A percentile compares a stretch with the other conserved stretches of the same genome.
Evolutionary conservation across 2,888 invertebrate genomes (phyloP).

Genomic region (Netelia virgata): DNA sequence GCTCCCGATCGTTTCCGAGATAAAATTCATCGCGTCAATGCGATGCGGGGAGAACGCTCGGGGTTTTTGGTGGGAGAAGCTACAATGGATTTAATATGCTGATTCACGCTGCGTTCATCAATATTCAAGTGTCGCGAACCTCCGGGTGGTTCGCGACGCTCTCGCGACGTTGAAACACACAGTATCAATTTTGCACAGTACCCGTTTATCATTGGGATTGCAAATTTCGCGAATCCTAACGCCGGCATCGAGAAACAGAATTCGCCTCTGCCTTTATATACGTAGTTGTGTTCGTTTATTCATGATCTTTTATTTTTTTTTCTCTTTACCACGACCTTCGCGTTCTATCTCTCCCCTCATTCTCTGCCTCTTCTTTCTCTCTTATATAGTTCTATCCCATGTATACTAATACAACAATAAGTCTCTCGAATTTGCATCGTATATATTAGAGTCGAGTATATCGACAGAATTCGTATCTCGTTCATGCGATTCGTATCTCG

Average conservation of each 20-base stretch:
- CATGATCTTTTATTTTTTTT: slow-evolving; percentile 34
- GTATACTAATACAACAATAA: slow-evolving; percentile 44
- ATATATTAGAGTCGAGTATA: neutral
- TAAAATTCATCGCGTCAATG: slow-evolving; percentile 57
- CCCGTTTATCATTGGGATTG: slow-evolving; percentile 67
- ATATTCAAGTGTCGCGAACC: slow-evolving; percentile 65
- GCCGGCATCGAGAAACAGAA: slow-evolving; percentile 15
- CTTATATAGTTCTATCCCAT: neutral
- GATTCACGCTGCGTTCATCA: slow-evolving; percentile 68
- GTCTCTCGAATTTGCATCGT: slow-evolving; percentile 36
- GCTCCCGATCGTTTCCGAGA: slow-evolving; percentile 62
- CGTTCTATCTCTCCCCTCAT: neutral
- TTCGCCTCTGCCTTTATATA: slow-evolving; percentile 5
- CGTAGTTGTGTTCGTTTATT: slow-evolving; percentile 37
- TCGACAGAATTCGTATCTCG: neutral
- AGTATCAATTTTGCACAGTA: slow-evolving; percentile 67
- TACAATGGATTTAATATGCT: slow-evolving; percentile 65
- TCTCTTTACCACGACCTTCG: neutral
- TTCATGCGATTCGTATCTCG: neutral
- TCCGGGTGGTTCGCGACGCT: slow-evolving; percentile 35
- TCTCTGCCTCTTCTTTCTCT: neutral
- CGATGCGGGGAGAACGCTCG: slow-evolving; percentile 1
- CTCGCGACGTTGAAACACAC: slow-evolving; percentile 54
- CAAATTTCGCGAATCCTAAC: slow-evolving; percentile 50
- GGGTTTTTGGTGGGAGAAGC: neutral